Evolutionary conservation across 2,888 invertebrate species (phyloP), one percentile per base, ranked within the genome.

Genomic region (Drosophila longiperda): DNA sequence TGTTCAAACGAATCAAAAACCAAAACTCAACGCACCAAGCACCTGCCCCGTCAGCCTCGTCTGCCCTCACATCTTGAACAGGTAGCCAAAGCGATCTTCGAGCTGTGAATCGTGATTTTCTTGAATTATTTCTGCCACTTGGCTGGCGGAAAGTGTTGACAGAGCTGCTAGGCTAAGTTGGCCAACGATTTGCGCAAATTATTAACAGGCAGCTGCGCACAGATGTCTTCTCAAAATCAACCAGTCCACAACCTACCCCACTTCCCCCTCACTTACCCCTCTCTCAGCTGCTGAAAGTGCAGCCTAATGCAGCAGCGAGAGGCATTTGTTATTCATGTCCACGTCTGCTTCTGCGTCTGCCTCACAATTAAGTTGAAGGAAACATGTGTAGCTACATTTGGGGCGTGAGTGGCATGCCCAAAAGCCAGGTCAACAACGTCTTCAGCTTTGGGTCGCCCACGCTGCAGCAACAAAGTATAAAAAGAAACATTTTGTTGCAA

Each of bases 61-160:
- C 36, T 64, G 63, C 67, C 75, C 67, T 60, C 42, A 23, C 59
- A 26, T 3, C 36, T 42, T 20, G 58, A 23, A 33, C 23, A 32
- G 53, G 66, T 64, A 69, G 75, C 63, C 54, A n/a, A 61, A 66
- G 52, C 63, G 60, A 74, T 58, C 55, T 65, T 74, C 52, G 58
- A 87, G 84, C 76, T 78, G 84, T 68, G 75, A 83, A 74, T 89
- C 84, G 84, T 89, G 84, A 83, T 87, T 86, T 81, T 89, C 81
- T 71, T 74, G 81, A 86, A 89, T 81, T 74, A 83, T 81, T 86
- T 84, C 66, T 78, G 78, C 78, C 84, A 83, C 81, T 80, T 75
- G 64, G 68, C 65, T 49, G 36, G 52, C 36, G 34, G 29, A 34
- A 23, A 45, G 49, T 12, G 33, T 49, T 64, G 55, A 75, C 58